Evolutionary conservation across 2,888 invertebrate genomes (phyloP).

Genomic region (Atrina japonica): DNA sequence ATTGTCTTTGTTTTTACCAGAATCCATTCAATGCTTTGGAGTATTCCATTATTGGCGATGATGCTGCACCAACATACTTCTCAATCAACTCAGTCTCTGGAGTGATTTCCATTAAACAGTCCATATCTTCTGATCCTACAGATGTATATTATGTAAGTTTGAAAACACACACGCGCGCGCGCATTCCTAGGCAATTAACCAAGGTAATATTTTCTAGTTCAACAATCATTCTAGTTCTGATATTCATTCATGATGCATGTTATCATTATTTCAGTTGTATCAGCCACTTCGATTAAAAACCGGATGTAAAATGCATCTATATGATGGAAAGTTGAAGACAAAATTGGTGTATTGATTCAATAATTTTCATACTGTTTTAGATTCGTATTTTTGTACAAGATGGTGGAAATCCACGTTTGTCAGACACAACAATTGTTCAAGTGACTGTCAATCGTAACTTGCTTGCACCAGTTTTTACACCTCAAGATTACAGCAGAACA

Average conservation of each 20-base stretch:
- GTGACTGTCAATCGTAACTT: slow-evolving; percentile 65
- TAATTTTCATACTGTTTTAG: no score
- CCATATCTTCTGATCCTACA: slow-evolving; percentile 52
- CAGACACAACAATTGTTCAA: slow-evolving; percentile 55
- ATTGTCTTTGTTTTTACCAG: slow-evolving; percentile 52
- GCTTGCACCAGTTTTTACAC: slow-evolving; percentile 59
- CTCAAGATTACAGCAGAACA: slow-evolving; percentile 44
- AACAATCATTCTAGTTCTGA: no score
- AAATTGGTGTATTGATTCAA: no score
- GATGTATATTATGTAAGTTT: slow-evolving; percentile 54
- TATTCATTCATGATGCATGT: no score
- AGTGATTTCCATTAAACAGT: slow-evolving; percentile 49
- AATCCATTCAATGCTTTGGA: slow-evolving; percentile 67
- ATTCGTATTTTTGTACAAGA: slow-evolving; percentile 71
- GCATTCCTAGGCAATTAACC: no score
- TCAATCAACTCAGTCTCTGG: slow-evolving; percentile 58
- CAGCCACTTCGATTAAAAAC: no score
- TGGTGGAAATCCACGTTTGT: slow-evolving; percentile 69
- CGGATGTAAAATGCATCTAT: no score
- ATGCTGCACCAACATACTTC: slow-evolving; percentile 68
- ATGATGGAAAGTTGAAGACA: no score
- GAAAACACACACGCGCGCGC: no score
- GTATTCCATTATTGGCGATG: slow-evolving; percentile 75
- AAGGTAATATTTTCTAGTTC: no score
- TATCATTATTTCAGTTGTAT: no score